phyloP scores from a whole-genome alignment of 2,797 vertebrate species.

The Prionace glauca region DNA sequence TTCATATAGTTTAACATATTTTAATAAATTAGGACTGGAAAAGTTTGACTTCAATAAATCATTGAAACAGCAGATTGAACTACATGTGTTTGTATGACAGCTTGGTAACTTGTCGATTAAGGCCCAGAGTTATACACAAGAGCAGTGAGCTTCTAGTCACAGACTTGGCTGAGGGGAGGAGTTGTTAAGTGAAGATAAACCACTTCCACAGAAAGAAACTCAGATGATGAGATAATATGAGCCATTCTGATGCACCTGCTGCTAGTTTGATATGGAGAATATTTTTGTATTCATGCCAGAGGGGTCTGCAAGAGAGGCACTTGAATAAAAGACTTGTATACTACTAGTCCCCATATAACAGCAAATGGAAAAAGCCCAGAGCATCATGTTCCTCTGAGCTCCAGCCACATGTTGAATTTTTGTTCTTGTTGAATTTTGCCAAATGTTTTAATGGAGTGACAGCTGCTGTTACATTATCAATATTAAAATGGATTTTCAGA shows the following conservation, averaged over 20 bases:
- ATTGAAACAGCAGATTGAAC: background rate
- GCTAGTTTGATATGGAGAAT: background rate
- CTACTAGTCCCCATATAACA: background rate
- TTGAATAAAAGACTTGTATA: background rate
- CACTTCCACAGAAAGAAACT: constrained; percentile 29
- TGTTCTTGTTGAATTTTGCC: background rate
- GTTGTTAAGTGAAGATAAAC: background rate
- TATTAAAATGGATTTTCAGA: background rate
- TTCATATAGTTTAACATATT: background rate
- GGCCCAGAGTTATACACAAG: background rate
- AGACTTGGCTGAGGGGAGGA: background rate
- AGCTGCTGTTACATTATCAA: background rate
- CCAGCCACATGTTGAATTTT: too few species aligned
- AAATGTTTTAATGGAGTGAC: background rate
- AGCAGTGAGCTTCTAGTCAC: background rate
- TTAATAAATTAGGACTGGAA: background rate
- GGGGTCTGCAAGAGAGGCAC: background rate
- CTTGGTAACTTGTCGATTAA: background rate
- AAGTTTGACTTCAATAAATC: background rate
- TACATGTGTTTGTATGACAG: background rate
- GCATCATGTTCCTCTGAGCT: background rate
- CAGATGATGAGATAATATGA: background rate
- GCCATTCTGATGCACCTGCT: constrained; percentile 9
- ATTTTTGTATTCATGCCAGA: background rate
- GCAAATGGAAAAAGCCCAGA: background rate